phyloP scores from a whole-genome alignment of 2,113 vertebrate species.

The Manacus vitellinus region DNA sequence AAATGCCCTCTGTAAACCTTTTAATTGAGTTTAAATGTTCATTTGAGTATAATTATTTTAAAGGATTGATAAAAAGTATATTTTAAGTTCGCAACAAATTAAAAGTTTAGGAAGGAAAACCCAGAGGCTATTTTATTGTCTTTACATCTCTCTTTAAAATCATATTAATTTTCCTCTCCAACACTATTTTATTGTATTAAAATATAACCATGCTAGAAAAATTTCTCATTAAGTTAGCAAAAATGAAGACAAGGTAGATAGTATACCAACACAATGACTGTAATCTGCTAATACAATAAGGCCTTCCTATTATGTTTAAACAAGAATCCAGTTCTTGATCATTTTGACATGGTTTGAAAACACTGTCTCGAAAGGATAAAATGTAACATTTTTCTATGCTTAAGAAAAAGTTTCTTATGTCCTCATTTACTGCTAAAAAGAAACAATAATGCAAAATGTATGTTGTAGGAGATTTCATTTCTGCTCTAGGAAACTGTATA shows the following conservation, averaged over 20 bases:
- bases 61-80: constrained; percentile 38
- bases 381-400: background rate
- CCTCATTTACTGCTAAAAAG: background rate
- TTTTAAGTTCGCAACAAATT: constrained; percentile 24
- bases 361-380: background rate
- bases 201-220: constrained; percentile 33
- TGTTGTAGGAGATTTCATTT: background rate
- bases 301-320: constrained; percentile 36
- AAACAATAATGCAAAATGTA: background rate
- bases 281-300: constrained; percentile 63
- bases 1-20: background rate
- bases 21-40: constrained; percentile 38
- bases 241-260: constrained; percentile 63
- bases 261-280: constrained; percentile 57
- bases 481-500: background rate
- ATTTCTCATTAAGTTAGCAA: constrained; percentile 56
- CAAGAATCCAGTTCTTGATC: constrained; percentile 40
- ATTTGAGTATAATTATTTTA: constrained; percentile 45
- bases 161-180: constrained; percentile 39
- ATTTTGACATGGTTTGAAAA: constrained; percentile 42
- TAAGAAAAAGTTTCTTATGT: background rate
- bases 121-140: constrained; percentile 37
- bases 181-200: constrained; percentile 16
- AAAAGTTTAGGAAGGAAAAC: constrained; percentile 8
- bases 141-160: constrained; percentile 53